phyloP scores from a whole-genome alignment of 2,113 vertebrate genomes.

The Cynoglossus semilaevis region DNA sequence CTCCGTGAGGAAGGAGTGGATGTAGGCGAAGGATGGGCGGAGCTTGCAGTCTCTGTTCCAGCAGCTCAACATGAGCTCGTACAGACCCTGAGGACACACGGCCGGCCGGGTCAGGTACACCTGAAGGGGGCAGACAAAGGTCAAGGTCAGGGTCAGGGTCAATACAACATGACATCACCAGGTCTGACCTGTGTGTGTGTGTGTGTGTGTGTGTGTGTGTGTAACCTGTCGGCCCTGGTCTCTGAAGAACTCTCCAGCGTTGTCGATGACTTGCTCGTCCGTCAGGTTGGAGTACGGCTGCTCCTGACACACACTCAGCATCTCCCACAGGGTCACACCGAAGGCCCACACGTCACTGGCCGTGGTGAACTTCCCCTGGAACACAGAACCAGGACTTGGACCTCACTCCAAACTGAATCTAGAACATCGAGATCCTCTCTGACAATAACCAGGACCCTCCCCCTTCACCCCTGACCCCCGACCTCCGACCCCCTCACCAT shows the following conservation, averaged over 20 bases:
- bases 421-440: no score
- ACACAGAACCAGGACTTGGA: constrained; percentile 3
- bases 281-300: constrained; percentile 90
- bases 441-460: no score
- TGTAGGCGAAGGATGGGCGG: constrained; percentile 83
- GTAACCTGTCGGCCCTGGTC: constrained; percentile 88
- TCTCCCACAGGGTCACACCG: constrained; percentile 93
- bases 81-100: constrained; percentile 85
- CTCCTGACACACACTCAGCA: constrained; percentile 89
- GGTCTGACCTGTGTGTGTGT: neutral
- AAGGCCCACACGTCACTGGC: constrained; percentile 94
- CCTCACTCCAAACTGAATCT: neutral
- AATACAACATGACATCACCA: neutral
- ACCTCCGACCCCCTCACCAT: constrained; percentile 77
- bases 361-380: constrained; percentile 90
- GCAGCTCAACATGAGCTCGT: constrained; percentile 89
- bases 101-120: constrained; percentile 83
- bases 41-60: constrained; percentile 91
- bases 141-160: neutral
- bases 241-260: constrained; percentile 90
- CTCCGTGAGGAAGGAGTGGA: constrained; percentile 85
- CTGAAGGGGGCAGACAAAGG: constrained; percentile 55
- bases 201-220: neutral
- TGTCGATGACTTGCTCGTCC: constrained; percentile 91
- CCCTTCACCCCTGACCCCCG: neutral